Percentiles rank a stretch among this genome's conserved stretches.
Evolutionary conservation across 2,888 invertebrate species (phyloP).

Genomic region (Orthonevra nobilis): DNA sequence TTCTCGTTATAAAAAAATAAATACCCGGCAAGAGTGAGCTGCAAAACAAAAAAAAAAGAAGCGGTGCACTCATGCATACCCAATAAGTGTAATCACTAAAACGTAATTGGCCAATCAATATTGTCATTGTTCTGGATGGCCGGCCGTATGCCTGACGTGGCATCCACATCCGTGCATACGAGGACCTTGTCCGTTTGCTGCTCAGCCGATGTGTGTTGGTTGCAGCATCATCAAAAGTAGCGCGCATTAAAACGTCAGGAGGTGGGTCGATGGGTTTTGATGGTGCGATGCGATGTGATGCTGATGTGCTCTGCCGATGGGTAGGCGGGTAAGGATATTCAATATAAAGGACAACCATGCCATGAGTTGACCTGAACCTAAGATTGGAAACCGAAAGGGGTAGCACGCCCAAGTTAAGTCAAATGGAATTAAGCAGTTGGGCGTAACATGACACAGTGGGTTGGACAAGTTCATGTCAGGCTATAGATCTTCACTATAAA

Average conservation of each 20-base stretch:
- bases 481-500: too few relatives aligned
- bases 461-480: neutral
- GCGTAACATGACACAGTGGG: constrained; percentile 4
- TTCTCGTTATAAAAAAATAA: constrained; percentile 65
- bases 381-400: neutral
- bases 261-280: too few relatives aligned
- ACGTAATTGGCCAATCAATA: constrained; percentile 81
- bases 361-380: neutral
- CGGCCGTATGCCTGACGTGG: constrained; percentile 59
- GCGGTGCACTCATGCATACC: constrained; percentile 72
- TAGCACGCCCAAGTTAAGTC: constrained; percentile 60
- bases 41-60: constrained; percentile 29
- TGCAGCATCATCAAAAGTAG: constrained; percentile 62
- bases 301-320: neutral
- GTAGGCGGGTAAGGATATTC: constrained; percentile 21
- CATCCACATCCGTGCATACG: constrained; percentile 3
- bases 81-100: constrained; percentile 74
- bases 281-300: constrained; percentile 18
- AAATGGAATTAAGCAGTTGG: constrained; percentile 17
- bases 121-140: constrained; percentile 75
- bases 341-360: constrained; percentile 34
- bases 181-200: constrained; percentile 4
- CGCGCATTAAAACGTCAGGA: constrained; percentile 63
- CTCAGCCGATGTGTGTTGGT: constrained; percentile 41
- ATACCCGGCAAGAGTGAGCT: constrained; percentile 26